These are phyloP conservation scores for Anoplolepis gracilipes DNA, from an alignment of 1,140 invertebrate genomes.

Conservation along the genomic window DNA sequence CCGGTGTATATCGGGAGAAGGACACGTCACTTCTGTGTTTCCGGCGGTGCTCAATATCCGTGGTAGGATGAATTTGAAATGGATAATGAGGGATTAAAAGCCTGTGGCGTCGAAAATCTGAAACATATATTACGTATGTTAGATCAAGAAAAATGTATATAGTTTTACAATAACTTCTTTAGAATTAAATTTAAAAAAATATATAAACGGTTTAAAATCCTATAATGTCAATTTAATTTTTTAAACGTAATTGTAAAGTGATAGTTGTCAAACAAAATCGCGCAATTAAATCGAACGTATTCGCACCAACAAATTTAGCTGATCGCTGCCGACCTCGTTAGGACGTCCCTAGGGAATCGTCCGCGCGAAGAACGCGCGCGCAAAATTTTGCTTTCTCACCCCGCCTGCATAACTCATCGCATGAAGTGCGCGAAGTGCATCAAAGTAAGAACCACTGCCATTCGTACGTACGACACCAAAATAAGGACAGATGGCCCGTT, in stretches of 20 bases:
- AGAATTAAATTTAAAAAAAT: background rate
- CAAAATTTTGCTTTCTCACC: conserved; percentile 76
- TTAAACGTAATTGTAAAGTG: background rate
- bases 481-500: conserved; percentile 77
- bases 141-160: background rate
- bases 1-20: conserved; percentile 63
- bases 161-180: background rate
- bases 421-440: conserved; percentile 78
- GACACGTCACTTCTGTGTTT: conserved; percentile 74
- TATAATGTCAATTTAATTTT: background rate
- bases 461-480: conserved; percentile 68
- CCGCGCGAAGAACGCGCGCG: conserved; percentile 50
- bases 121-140: background rate
- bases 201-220: background rate
- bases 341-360: conserved; percentile 27
- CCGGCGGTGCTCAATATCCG: conserved; percentile 72
- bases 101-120: background rate
- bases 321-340: conserved; percentile 60
- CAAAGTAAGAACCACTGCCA: conserved; percentile 82
- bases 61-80: conserved; percentile 21
- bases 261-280: background rate
- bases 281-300: conserved; percentile 35
- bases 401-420: conserved; percentile 60
- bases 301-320: conserved; percentile 41
- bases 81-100: conserved; percentile 59